Evolutionary conservation across 2,888 invertebrate genomes (phyloP).

Genomic region (Coremacera marginata): DNA sequence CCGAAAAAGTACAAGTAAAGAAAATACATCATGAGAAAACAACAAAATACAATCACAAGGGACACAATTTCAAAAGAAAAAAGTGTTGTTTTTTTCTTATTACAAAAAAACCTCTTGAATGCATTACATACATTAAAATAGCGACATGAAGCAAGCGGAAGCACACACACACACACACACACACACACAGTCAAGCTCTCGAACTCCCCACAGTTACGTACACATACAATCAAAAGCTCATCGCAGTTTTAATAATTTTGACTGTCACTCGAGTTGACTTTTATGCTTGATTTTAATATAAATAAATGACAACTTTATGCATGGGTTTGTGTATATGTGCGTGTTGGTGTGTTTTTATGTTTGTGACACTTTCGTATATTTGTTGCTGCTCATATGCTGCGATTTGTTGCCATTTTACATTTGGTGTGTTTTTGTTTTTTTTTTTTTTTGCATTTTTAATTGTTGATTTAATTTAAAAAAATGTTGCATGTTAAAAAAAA

Average conservation of each 20-base stretch:
- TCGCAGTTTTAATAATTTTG: background rate
- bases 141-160: constrained; percentile 29
- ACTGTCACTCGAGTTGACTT: constrained; percentile 19
- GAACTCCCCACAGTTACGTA: background rate
- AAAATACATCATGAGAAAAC: too few relatives aligned
- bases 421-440: background rate
- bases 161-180: constrained; percentile 36
- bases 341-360: too few relatives aligned
- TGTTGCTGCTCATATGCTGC: constrained; percentile 39
- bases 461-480: constrained; percentile 34
- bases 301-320: constrained; percentile 33
- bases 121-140: background rate
- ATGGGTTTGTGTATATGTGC: background rate
- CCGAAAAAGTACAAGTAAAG: too few relatives aligned
- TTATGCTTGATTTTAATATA: constrained; percentile 21
- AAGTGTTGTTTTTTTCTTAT: background rate
- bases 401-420: constrained; percentile 8
- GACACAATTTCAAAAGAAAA: too few relatives aligned
- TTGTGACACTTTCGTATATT: background rate
- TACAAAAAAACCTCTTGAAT: too few relatives aligned
- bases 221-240: too few relatives aligned
- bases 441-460: constrained; percentile 22
- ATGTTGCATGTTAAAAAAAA: constrained; percentile 16
- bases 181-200: constrained; percentile 31
- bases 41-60: too few relatives aligned